Base-by-base conservation (phyloP, 2,888 invertebrate species). In the Protonemura montana region DNA sequence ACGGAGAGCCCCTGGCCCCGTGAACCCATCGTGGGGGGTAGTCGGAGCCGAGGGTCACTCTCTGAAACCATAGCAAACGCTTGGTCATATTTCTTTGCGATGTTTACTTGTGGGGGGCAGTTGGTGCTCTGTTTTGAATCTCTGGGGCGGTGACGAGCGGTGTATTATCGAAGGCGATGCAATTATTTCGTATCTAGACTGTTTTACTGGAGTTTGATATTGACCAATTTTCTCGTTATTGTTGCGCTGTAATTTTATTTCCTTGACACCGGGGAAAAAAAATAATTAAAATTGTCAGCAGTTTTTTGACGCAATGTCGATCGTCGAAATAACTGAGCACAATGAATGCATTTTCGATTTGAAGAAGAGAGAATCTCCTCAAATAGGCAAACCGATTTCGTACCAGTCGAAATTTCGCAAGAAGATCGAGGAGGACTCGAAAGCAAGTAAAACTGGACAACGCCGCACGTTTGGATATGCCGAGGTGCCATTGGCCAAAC, bases 381-480 rank as follows among this genome's bases (percentile, higher is more conserved):
- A 13, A 29, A 16, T 84, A n/a, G 21, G 28, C 27, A 7, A 26
- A 26, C 84, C 84, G 21, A 7, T 27, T 13, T 26, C 27, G 27
- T 84, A 84, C 29, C 84, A 84, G 27, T 84, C 84, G 26, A 59
- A 84, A 29, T 82, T 84, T 27, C 76, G 27, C 6, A 21, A 27
- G 21, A 30, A 35, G 42, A 21, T n/a, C 42, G 41, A 21, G 30
- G 81, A 29, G 30, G n/a, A n/a, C 78, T 3, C 13, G 7, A 28
- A n/a, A 10, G 28, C 78, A 13, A 78, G 78, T 78, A 26, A 78
- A 78, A n/a, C 16, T 3, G 78, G 78, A n/a, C 25, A 13, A 25
- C 93, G 93, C 89, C 93, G 93, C 82, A 95, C 94, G 0, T 95
- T 96, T 93, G 96, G 96, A 0, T 93, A 94, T 89, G 94, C 95